phyloP scores from a whole-genome alignment of 2,888 invertebrate species.

The Cephus runcator region DNA sequence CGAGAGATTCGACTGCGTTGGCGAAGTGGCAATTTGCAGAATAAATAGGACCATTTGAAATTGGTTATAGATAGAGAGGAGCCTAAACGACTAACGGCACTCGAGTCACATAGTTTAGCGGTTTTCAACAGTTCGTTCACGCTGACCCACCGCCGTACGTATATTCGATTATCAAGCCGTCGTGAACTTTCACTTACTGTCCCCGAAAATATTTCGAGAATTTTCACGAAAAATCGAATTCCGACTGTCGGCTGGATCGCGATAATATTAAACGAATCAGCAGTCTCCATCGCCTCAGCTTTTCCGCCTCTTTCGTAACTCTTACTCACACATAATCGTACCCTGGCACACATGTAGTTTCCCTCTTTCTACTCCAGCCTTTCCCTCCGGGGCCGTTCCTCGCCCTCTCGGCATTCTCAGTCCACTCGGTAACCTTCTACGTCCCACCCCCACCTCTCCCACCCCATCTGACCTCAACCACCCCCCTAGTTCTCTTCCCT shows the following conservation, averaged over 20 bases:
- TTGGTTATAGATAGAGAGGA: conserved; percentile 15
- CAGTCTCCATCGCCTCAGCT: conserved; percentile 25
- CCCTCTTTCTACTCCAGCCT: not conserved
- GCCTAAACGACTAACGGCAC: conserved; percentile 13
- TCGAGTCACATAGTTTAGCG: not conserved
- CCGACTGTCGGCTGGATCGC: conserved; percentile 24
- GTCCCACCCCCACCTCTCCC: not conserved
- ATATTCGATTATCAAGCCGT: conserved; percentile 30
- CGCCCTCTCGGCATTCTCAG: not conserved
- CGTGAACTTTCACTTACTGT: conserved; percentile 17
- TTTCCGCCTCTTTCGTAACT: not conserved
- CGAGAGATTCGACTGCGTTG: not conserved
- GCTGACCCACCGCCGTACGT: not conserved
- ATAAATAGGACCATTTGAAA: conserved; percentile 15
- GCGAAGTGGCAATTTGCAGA: not conserved
- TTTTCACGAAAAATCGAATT: conserved; percentile 34
- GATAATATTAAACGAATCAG: conserved; percentile 32
- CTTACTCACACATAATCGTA: not conserved
- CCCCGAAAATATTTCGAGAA: conserved; percentile 23
- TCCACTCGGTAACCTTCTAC: not conserved
- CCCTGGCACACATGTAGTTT: not conserved
- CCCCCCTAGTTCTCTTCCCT: not conserved
- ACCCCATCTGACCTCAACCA: not conserved
- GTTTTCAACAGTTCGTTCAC: not conserved
- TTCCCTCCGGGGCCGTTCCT: not conserved